Conservation (phyloP, 2,888 invertebrate genomes). For the Harpagoxenus sublaevis region DNA sequence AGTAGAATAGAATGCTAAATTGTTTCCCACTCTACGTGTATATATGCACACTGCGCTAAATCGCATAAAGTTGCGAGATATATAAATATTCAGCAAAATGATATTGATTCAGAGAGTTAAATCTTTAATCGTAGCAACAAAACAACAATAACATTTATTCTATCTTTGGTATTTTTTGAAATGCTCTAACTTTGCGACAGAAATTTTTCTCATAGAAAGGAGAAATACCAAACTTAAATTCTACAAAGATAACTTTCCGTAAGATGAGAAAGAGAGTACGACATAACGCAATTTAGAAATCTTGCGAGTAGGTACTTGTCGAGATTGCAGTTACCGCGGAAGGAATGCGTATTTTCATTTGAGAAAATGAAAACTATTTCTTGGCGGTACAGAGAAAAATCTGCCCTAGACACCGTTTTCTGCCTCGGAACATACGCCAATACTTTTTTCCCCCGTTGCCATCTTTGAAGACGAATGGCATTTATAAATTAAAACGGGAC, state of each 20-base stretch:
- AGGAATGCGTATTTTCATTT: constrained; percentile 41
- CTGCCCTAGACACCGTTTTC: constrained; percentile 12
- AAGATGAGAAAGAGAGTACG: constrained; percentile 11
- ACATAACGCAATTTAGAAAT: constrained; percentile 37
- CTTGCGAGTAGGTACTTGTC: constrained; percentile 25
- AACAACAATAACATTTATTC: background rate
- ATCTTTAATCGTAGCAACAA: background rate
- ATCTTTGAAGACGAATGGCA: constrained; percentile 5
- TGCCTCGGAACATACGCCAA: background rate
- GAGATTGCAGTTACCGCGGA: constrained; percentile 45
- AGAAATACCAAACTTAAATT: constrained; percentile 20
- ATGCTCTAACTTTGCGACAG: background rate
- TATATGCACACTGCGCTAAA: background rate
- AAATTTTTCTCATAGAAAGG: background rate
- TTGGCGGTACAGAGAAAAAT: constrained; percentile 37
- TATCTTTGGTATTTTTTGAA: background rate
- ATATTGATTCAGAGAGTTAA: background rate
- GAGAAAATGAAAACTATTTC: constrained; percentile 53
- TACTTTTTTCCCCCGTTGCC: constrained; percentile 1
- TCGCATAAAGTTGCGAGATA: background rate
- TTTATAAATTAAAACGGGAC: constrained; percentile 50
- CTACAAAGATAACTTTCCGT: constrained; percentile 18
- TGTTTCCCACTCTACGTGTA: constrained; percentile 7
- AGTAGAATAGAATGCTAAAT: constrained; percentile 37
- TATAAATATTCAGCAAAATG: constrained; percentile 24